phyloP scores from a whole-genome alignment of 1,140 invertebrate species.

The Drosophila grimshawi region DNA sequence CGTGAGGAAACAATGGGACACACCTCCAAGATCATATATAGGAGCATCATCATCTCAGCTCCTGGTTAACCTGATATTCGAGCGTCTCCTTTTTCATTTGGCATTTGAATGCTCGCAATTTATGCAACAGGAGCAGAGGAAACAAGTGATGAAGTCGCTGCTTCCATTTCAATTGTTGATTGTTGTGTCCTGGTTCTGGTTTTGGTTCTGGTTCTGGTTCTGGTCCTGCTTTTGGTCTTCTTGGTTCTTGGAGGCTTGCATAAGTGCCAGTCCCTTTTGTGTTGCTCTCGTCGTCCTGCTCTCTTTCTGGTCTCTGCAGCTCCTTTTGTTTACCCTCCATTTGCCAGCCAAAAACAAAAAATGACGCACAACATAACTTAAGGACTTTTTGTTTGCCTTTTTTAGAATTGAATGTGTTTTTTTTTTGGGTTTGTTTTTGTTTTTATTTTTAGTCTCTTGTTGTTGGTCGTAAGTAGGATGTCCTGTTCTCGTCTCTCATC shows the following conservation, averaged over 20 bases:
- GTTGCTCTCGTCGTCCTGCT: slow-evolving; percentile 1
- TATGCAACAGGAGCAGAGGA: slow-evolving; percentile 78
- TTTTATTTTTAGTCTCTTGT: slow-evolving; percentile 31
- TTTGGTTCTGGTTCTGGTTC: not conserved
- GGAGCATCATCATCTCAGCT: slow-evolving; percentile 23
- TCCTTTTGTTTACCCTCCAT: slow-evolving; percentile 58
- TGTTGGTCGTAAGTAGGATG: slow-evolving; percentile 69
- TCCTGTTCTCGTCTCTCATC: slow-evolving; percentile 63
- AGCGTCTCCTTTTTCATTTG: slow-evolving; percentile 66
- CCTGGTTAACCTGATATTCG: slow-evolving; percentile 71
- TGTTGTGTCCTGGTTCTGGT: slow-evolving; percentile 59
- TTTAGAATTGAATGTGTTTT: slow-evolving; percentile 60
- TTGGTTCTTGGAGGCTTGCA: slow-evolving; percentile 49
- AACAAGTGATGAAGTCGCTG: slow-evolving; percentile 84
- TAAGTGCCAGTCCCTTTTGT: slow-evolving; percentile 62
- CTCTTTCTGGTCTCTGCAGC: slow-evolving; percentile 30
- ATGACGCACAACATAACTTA: slow-evolving; percentile 82
- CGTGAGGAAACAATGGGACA: slow-evolving; percentile 71
- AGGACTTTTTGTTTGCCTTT: slow-evolving; percentile 84
- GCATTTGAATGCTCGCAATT: slow-evolving; percentile 54
- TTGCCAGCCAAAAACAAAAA: slow-evolving; percentile 61
- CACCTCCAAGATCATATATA: slow-evolving; percentile 65
- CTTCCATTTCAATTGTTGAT: slow-evolving; percentile 75
- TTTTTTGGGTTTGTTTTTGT: slow-evolving; percentile 8
- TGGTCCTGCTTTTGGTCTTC: slow-evolving; percentile 6